Evolutionary conservation across 2,113 vertebrate species (phyloP).

Genomic region (Notiomystis cincta): DNA sequence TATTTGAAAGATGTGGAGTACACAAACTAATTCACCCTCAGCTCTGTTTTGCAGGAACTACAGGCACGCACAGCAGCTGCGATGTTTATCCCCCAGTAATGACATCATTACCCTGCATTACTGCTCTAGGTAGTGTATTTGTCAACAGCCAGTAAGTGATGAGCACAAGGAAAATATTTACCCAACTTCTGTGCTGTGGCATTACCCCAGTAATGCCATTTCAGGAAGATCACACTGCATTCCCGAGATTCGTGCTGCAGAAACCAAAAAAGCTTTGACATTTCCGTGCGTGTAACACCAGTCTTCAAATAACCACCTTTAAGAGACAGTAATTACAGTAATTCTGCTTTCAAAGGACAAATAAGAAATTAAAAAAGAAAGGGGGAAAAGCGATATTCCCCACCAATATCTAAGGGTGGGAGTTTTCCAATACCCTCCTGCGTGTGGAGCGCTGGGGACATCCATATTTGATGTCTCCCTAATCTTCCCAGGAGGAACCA

Average conservation of each 20-base stretch:
- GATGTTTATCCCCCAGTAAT: constrained; percentile 2
- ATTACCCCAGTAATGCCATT: neutral
- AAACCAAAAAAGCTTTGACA: neutral
- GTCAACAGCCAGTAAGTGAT: neutral
- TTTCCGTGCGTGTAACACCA: neutral
- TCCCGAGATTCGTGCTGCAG: neutral
- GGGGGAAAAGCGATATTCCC: neutral
- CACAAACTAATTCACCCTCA: neutral
- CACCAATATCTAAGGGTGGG: neutral
- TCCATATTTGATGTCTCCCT: constrained; percentile 15
- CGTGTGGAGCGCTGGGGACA: rapidly evolving
- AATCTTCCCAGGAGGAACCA: constrained; percentile 13
- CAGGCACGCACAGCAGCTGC: neutral
- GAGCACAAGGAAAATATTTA: constrained; percentile 38
- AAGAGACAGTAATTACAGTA: neutral
- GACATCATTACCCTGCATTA: constrained; percentile 21
- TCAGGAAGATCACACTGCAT: neutral
- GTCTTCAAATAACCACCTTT: neutral
- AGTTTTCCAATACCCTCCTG: neutral
- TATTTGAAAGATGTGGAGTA: neutral
- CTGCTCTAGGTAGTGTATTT: neutral
- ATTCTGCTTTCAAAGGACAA: neutral
- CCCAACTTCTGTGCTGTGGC: neutral
- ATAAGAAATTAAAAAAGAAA: neutral
- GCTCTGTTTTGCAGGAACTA: neutral